Evolutionary conservation across 2,888 invertebrate genomes (phyloP), one percentile per base, ranked within the genome.

Genomic region (Lumbricus terrestris): DNA sequence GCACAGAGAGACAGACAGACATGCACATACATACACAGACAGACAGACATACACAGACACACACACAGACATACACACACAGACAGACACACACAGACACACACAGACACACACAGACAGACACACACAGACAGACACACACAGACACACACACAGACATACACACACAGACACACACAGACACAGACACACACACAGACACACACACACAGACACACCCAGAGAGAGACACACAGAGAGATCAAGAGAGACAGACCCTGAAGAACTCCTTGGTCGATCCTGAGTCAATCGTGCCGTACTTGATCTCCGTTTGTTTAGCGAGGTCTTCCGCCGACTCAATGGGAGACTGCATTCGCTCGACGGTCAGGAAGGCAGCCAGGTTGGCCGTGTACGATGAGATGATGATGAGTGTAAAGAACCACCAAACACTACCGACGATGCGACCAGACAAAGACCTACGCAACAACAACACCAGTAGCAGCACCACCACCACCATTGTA

Each of bases 361-460:
- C 97, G 23, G 99, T 99, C 91, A 99, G 96, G 95, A 99, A 99
- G 6, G 99, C 99, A 42, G 95, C 95, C 91, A 99, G 96, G 95
- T 99, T 99, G 91, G 99, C 99, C 88, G 99, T 99, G 95, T 99
- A 99, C 37, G 99, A 99, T 90, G 98, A 99, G 92, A 99, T 98
- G 91, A 99, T 96, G 94, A 99, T 99, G 92, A 99, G 96, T 0
- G 99, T 99, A 95, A 99, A 99, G 95, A 99, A 99, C 98, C 99
- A 99, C 99, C 99, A 99, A 2, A 99, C 98, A 82, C 98, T 97
- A 85, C 98, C 98, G 6, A 99, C 99, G 93, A 99, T 98, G 91
- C 99, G 96, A 13, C 98, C 98, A 0, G 98, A 98, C 93, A 98
- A 96, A 8, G 97, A 97, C 94, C 97, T 96, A 94, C 23, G 92